Conservation (phyloP, 2,888 invertebrate genomes). For the Muscina levida region DNA sequence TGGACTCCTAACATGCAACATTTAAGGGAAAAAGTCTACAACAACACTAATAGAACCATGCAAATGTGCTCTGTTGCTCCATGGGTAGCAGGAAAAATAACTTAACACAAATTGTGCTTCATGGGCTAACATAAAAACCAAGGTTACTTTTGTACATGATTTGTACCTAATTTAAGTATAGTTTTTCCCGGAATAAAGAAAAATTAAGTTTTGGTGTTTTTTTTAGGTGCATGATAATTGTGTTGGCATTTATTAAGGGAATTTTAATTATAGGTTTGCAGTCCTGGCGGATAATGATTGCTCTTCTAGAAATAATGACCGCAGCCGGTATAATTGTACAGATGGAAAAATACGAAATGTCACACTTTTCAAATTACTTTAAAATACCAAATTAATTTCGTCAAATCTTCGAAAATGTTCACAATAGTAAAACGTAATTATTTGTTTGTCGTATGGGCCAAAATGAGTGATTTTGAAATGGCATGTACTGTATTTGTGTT, state of each 20-base stretch:
- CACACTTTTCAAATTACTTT: conserved; percentile 49
- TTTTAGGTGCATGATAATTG: no score
- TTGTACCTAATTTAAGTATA: no score
- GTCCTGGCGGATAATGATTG: background rate
- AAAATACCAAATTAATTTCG: conserved; percentile 46
- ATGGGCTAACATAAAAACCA: no score
- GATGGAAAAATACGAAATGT: conserved; percentile 23
- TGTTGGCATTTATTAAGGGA: no score
- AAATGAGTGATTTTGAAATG: conserved; percentile 62
- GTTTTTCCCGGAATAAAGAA: no score
- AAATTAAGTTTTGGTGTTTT: no score
- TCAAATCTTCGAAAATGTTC: conserved; percentile 26
- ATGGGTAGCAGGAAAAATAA: no score
- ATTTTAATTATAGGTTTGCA: background rate
- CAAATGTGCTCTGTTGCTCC: no score
- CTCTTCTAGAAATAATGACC: background rate
- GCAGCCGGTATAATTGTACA: background rate
- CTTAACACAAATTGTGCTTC: no score
- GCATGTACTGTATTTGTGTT: conserved; percentile 43
- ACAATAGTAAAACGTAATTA: conserved; percentile 49
- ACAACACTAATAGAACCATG: no score
- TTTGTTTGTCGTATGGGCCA: conserved; percentile 17
- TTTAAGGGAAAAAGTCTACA: background rate
- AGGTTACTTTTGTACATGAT: no score
- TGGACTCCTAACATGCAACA: background rate